These are phyloP conservation scores for Apodemus sylvaticus DNA, from an alignment of 2,113 vertebrate genomes.

Conservation along the genomic window DNA sequence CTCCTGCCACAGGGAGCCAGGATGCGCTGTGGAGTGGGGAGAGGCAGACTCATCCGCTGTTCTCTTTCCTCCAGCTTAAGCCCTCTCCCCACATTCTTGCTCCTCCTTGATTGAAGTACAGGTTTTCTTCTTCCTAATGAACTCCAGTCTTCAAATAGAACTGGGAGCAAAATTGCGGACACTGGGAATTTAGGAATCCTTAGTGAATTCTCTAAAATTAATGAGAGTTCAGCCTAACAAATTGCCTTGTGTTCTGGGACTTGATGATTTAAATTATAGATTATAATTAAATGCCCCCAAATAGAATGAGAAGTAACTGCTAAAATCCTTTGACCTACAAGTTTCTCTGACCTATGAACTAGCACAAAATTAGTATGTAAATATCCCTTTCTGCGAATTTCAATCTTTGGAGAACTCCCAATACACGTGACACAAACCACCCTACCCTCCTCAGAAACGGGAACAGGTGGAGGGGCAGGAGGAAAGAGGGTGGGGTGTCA, in stretches of 20 bases:
- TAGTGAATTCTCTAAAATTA: slow-evolving; percentile 73
- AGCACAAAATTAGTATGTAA: slow-evolving; percentile 47
- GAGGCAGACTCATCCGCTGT: background rate
- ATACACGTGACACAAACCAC: background rate
- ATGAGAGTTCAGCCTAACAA: slow-evolving; percentile 63
- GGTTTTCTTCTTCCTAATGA: slow-evolving; percentile 54
- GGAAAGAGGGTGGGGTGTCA: rapidly evolving
- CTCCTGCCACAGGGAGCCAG: background rate
- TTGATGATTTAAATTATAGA: slow-evolving; percentile 68
- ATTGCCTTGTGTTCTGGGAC: slow-evolving; percentile 63
- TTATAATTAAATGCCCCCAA: slow-evolving; percentile 77
- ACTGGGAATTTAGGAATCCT: slow-evolving; percentile 61
- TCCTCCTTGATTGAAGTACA: background rate
- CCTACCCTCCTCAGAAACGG: background rate
- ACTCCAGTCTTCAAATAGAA: background rate
- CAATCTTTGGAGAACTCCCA: background rate
- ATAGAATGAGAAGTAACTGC: slow-evolving; percentile 23
- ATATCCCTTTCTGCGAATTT: background rate
- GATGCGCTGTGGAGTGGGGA: background rate
- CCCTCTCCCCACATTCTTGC: background rate
- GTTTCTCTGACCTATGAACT: slow-evolving; percentile 52
- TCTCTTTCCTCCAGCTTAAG: background rate
- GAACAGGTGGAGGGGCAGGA: background rate
- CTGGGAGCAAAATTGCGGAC: slow-evolving; percentile 50
- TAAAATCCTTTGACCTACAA: slow-evolving; percentile 54